Evolutionary conservation across 1,140 invertebrate genomes (phyloP), one percentile per base, ranked within the genome.

Genomic region (Plutomurus gul): DNA sequence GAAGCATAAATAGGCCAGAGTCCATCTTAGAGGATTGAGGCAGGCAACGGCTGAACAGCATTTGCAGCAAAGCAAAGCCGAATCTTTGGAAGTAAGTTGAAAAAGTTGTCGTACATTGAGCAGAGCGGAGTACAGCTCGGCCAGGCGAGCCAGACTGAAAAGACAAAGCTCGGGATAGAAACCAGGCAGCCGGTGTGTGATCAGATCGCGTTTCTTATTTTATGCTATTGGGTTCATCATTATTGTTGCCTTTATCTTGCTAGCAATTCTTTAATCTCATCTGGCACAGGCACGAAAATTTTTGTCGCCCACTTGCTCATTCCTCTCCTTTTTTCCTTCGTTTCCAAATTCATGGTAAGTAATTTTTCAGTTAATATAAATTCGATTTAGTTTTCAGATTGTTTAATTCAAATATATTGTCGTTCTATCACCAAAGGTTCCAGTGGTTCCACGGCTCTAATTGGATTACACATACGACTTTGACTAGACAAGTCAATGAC

Each of bases 101-200:
- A 65, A 65, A 65, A 65, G 56, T 65, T 33, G 27, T 60, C 16
- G 51, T 30, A 30, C n/a, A 30, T 60, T 65, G 56, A 65, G 56
- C 27, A 65, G 36, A 65, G 56, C 30, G 36, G 30, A 30, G 22
- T 22, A 60, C 22, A 30, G 56, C 36, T 65, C n/a, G 56, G 56
- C 27, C 27, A 27, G 56, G 56, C 56, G 56, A 65, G 56, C 56
- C 56, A 8, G 25, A 65, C 18, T 65, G n/a, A 65, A n/a, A n/a
- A 65, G 25, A 65, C 56, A 65, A 65, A 65, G 56, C 56, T 65
- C 56, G 56, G 56, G 56, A 33, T 33, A 65, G 56, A 65, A 65
- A 65, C 56, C 56, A 65, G 56, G 56, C 56, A 65, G 56, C 56
- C 56, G 56, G 56, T 65, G 25, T 30, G 30, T n/a, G 30, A 30